phyloP scores from a whole-genome alignment of 2,113 vertebrate genomes.

The Petroica traversi region DNA sequence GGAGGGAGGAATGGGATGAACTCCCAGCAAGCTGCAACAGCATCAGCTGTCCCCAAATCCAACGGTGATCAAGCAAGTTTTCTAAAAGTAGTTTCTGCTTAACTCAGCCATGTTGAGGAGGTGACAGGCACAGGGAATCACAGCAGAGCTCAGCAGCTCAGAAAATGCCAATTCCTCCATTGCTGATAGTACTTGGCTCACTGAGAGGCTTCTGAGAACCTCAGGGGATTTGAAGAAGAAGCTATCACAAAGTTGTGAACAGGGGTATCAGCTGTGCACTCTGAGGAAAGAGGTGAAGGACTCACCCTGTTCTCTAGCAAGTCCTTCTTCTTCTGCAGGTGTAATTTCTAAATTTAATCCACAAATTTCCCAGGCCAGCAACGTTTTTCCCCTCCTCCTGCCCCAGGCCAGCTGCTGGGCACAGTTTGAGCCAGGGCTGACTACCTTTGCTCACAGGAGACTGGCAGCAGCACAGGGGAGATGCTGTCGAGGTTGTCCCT shows the following conservation, averaged over 20 bases:
- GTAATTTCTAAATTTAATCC: conserved; percentile 52
- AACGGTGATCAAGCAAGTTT: neutral
- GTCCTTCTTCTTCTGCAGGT: neutral
- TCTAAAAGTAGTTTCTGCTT: neutral
- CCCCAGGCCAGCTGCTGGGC: conserved; percentile 61
- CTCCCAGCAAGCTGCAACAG: neutral
- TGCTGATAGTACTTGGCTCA: neutral
- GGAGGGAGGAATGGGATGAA: rapidly evolving
- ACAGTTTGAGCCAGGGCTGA: conserved; percentile 25
- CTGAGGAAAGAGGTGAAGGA: neutral
- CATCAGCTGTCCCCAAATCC: neutral
- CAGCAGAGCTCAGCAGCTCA: neutral
- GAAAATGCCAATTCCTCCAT: neutral
- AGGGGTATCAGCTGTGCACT: neutral
- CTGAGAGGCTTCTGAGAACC: neutral
- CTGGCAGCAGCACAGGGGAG: neutral
- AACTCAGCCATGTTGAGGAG: neutral
- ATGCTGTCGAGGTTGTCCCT: neutral
- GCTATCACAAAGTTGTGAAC: neutral
- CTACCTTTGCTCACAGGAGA: neutral
- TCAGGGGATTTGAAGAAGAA: neutral
- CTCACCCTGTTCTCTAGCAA: neutral
- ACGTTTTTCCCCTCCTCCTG: neutral
- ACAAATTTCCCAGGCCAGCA: conserved; percentile 49
- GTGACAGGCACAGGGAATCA: neutral